phyloP scores from a whole-genome alignment of 2,113 vertebrate genomes.

The Saccopteryx leptura region DNA sequence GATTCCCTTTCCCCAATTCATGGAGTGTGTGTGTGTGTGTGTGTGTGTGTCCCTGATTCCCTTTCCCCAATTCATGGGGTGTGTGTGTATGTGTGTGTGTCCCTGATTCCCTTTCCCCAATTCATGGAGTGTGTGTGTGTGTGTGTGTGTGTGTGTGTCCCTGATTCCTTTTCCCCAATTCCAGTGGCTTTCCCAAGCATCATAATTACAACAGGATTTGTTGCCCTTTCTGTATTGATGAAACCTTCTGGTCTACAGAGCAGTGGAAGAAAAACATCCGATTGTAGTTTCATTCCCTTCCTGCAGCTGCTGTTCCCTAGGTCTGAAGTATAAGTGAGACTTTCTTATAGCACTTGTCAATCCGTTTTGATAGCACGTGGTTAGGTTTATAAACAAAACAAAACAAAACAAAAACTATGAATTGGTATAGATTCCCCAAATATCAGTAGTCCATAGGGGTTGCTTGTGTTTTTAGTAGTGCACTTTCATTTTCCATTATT shows the following conservation, averaged over 20 bases:
- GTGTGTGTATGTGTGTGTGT: no score
- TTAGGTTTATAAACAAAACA: neutral
- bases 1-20: neutral
- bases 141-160: no score
- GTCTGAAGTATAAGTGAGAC: neutral
- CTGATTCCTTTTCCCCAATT: neutral
- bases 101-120: no score
- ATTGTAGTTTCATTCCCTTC: neutral
- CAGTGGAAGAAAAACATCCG: neutral
- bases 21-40: no score
- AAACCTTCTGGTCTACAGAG: neutral
- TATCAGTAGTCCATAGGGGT: neutral
- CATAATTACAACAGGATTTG: neutral
- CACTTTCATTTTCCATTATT: neutral
- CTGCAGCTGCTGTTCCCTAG: no score
- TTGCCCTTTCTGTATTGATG: neutral
- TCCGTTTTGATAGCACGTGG: neutral
- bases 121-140: no score
- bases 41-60: no score
- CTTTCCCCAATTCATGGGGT: no score
- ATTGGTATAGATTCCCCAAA: neutral
- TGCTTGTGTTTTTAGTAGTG: neutral
- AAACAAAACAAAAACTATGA: neutral
- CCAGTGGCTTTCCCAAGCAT: neutral
- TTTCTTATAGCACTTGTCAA: neutral